Conservation (phyloP, 2,113 vertebrate genomes). For the Dromaius novaehollandiae region DNA sequence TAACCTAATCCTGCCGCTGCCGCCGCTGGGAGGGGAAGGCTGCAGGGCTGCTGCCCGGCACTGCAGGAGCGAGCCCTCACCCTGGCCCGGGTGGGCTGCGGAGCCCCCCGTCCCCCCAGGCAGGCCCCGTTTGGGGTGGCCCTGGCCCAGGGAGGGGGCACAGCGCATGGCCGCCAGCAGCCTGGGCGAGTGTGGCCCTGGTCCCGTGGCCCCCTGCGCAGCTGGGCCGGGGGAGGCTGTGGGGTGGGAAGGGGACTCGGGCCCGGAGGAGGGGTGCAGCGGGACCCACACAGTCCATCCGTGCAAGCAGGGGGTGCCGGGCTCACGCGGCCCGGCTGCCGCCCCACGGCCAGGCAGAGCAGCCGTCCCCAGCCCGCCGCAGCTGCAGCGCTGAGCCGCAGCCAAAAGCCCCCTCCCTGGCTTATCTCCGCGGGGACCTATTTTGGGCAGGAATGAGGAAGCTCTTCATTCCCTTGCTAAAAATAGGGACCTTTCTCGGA, state of each 20-base stretch:
- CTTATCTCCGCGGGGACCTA: background rate
- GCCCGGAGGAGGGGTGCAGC: background rate
- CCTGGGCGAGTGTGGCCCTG: rapidly evolving
- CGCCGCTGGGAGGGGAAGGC: background rate
- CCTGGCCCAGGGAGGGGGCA: rapidly evolving
- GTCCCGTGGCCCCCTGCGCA: background rate
- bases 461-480: constrained; percentile 36
- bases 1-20: background rate
- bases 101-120: background rate
- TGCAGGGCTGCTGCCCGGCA: background rate
- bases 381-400: background rate
- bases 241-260: too few relatives aligned
- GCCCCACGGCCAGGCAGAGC: background rate
- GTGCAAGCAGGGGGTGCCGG: rapidly evolving
- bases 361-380: background rate
- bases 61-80: rapidly evolving
- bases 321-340: background rate
- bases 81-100: background rate
- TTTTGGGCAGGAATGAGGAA: constrained; percentile 62
- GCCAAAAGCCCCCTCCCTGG: background rate
- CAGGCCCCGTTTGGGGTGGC: background rate
- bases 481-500: constrained; percentile 50
- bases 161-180: rapidly evolving
- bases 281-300: background rate
- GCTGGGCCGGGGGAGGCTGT: too few relatives aligned